Evolutionary conservation across 2,113 vertebrate genomes (phyloP), one percentile per base, ranked within the genome.

Genomic region (Ctenodactylus gundi): DNA sequence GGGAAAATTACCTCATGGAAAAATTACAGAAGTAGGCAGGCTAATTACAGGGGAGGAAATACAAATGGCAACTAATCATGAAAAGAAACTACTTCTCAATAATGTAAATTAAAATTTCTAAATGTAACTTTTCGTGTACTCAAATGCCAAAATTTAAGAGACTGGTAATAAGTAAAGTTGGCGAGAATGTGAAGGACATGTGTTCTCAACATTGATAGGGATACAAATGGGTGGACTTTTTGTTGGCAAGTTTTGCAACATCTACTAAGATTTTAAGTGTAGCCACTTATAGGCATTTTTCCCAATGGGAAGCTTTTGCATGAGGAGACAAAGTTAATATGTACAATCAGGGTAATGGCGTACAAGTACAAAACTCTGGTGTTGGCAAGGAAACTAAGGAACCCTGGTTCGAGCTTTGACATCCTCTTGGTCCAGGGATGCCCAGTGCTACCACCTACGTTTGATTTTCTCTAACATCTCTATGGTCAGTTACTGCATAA

Each of bases 11-110:
- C 12, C 20, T 77, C 6, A 25, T 7, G 49, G 29, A 88, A 81
- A 96, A 94, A 76, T 55, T 51, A 70, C 20, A 55, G 60, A 91
- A 78, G 31, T 70, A 51, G 81, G 77, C 39, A 81, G 29, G n/a
- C 67, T 46, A 53, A 88, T 88, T 25, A 87, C 15, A 29, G 44
- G 53, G 53, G 44, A 41, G 53, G 60, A 64, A 53, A n/a, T 92
- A 65, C 20, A 83, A 83, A 87, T n/a, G 25, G 41, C 6, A 23
- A 34, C 67, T 65, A 53, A 67, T 20, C 29, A 39, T 49, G 62
- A 81, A 94, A 90, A 39, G 39, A 51, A 88, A 23, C 62, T 70
- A 72, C 36, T 21, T 70, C 51, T n/a, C n/a, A 72, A 70, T 68
- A 65, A 78, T 34, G n/a, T 65, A 85, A 51, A 85, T 89, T 65